phyloP scores from a whole-genome alignment of 1,140 invertebrate genomes.

The Zaprionus ghesquierei region DNA sequence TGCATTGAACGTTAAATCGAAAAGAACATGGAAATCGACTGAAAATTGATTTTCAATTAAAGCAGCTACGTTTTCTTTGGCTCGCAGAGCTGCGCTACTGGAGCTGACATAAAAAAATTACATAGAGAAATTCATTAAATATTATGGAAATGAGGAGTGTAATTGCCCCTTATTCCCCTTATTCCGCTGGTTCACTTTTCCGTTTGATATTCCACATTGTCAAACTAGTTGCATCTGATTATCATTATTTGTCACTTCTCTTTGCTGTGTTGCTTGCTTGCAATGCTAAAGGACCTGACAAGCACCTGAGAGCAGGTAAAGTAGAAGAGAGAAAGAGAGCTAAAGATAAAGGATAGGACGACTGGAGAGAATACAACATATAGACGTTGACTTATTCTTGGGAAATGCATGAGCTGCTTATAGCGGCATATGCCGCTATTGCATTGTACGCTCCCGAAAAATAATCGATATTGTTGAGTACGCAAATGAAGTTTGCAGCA shows the following conservation, averaged over 20 bases:
- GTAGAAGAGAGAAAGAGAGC: too few species aligned
- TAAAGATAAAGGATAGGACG: background rate
- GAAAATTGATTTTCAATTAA: slow-evolving; percentile 65
- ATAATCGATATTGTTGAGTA: slow-evolving; percentile 9
- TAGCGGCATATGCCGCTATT: slow-evolving; percentile 23
- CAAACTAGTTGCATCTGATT: background rate
- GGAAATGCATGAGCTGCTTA: slow-evolving; percentile 24
- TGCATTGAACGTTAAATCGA: slow-evolving; percentile 53
- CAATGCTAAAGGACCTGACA: slow-evolving; percentile 21
- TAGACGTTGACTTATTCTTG: slow-evolving; percentile 11
- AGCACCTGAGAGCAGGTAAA: background rate
- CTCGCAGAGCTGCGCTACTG: background rate
- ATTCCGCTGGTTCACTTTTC: slow-evolving; percentile 14
- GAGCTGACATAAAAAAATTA: slow-evolving; percentile 28
- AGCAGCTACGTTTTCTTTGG: slow-evolving; percentile 13
- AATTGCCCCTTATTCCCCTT: slow-evolving; percentile 13
- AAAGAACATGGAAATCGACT: slow-evolving; percentile 45
- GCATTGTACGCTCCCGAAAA: slow-evolving; percentile 9
- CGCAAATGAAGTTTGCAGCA: slow-evolving; percentile 1
- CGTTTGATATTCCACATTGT: background rate
- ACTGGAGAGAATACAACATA: background rate
- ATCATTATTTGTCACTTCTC: slow-evolving; percentile 9
- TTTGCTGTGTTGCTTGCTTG: slow-evolving; percentile 18
- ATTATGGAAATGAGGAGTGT: slow-evolving; percentile 3
- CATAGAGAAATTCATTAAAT: slow-evolving; percentile 27